Conservation (phyloP, 2,113 vertebrate genomes). For the Recurvirostra avosetta region DNA sequence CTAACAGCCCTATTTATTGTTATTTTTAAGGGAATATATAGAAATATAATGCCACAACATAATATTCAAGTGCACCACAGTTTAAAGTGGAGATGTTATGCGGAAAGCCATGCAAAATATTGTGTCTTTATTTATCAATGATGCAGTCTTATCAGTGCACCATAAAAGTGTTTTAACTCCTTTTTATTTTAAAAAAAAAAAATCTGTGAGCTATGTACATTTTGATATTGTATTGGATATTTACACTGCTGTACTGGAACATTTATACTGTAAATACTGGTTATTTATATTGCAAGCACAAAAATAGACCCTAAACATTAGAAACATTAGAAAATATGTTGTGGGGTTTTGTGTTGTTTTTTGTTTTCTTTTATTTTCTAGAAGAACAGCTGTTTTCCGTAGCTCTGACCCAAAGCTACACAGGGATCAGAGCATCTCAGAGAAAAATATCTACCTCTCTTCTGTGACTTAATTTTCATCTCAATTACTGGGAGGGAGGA, state of each 20-base stretch:
- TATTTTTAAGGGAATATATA: neutral
- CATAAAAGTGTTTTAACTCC: neutral
- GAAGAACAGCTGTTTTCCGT: neutral
- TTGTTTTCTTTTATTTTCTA: neutral
- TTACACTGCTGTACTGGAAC: neutral
- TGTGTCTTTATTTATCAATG: neutral
- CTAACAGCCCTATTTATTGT: neutral
- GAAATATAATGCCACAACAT: neutral
- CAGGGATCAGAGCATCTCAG: neutral
- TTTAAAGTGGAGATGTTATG: neutral
- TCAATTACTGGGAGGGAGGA: neutral
- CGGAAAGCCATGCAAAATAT: neutral
- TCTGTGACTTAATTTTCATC: neutral
- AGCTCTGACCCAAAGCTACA: neutral
- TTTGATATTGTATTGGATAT: neutral
- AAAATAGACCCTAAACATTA: neutral
- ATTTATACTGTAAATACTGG: neutral
- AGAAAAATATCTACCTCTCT: neutral
- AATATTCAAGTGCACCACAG: neutral
- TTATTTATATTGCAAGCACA: neutral
- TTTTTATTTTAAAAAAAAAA: neutral
- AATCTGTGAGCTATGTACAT: neutral
- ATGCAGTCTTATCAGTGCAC: neutral
- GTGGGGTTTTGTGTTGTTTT: too few species aligned
- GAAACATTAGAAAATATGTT: neutral